These are phyloP conservation scores for Cassiopea xamachana DNA, from an alignment of 30 jellyfish, hydroid and myxozoan genomes.

Conservation along the genomic window DNA sequence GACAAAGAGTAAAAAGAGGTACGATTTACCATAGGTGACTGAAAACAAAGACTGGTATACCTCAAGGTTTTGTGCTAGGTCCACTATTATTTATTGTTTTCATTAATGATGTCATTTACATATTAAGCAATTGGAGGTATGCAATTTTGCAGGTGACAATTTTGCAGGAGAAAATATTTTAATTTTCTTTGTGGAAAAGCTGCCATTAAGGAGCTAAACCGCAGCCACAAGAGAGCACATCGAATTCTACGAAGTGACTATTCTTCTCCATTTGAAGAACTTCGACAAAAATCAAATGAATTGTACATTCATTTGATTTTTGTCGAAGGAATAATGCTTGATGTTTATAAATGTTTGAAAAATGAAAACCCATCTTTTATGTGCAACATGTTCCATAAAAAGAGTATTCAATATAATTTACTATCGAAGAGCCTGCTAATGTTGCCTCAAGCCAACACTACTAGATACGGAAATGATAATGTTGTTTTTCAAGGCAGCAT, in stretches of 20 bases:
- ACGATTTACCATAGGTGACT: no score
- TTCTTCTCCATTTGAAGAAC: conserved; percentile 5
- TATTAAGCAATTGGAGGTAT: no score
- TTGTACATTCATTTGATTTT: neutral
- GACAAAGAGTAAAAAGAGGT: no score
- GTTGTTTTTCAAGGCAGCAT: conserved; percentile 5
- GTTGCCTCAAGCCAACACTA: neutral
- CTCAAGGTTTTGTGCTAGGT: no score
- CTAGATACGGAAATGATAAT: conserved; percentile 3
- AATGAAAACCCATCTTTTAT: conserved; percentile 7
- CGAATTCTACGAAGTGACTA: conserved; percentile 5
- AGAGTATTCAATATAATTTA: neutral
- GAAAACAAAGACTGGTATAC: no score
- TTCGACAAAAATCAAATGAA: neutral
- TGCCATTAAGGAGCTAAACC: neutral
- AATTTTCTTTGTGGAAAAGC: neutral
- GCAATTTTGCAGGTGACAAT: neutral
- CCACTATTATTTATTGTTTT: no score
- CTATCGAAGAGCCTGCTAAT: conserved; percentile 14
- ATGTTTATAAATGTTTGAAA: neutral
- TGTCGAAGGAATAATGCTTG: neutral
- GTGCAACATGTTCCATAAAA: conserved; percentile 5
- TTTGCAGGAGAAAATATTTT: neutral
- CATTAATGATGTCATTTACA: no score
- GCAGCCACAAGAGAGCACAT: conserved; percentile 5